Base-by-base conservation (phyloP, 2,113 vertebrate genomes). In the Amazona vittata region DNA sequence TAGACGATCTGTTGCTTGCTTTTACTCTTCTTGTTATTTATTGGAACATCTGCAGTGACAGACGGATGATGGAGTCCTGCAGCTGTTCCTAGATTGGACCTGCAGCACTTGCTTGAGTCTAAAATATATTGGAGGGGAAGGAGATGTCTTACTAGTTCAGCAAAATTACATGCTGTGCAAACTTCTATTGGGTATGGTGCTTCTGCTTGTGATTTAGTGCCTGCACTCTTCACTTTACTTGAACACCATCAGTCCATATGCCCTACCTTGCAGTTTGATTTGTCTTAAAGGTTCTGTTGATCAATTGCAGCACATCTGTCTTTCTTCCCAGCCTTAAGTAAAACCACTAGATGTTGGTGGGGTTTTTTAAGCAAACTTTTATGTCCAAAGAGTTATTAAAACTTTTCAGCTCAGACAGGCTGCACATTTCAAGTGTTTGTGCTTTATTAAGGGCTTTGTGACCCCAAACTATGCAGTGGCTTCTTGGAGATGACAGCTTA, bases 121-220 rank as follows among this genome's bases (percentile, higher is more conserved):
- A n/a, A 90, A 86, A 74, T 81, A 35, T 9, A 50, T 35, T n/a
- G 15, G 63, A 76, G 18, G 4, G 10, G 37, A 68, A 73, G 41
- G 28, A 76, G 24, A 60, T 15, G 6, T 73, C 68, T 60, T 73
- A 10, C 20, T 47, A 41, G 22, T 83, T 57, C 75, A 67, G 11
- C 29, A 68, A 94, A 94, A 75, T 43, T 7, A 75, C 47, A 5
- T 53, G 12, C 24, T 78, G 93, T 89, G 57, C 53, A 59, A 63
- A 90, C 35, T 88, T 97, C 82, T 74, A 83, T 80, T 94, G 86
- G 81, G 81, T 65, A 33, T 94, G 83, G 91, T 64, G 67, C 77
- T 55, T 96, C 96, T 44, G 26, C 67, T 97, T 97, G 37, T 76
- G 95, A 93, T 81, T 74, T 70, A 41, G 22, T 50, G n/a, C n/a